Evolutionary conservation across 2,113 vertebrate species (phyloP).

Genomic region (Xenus cinereus): DNA sequence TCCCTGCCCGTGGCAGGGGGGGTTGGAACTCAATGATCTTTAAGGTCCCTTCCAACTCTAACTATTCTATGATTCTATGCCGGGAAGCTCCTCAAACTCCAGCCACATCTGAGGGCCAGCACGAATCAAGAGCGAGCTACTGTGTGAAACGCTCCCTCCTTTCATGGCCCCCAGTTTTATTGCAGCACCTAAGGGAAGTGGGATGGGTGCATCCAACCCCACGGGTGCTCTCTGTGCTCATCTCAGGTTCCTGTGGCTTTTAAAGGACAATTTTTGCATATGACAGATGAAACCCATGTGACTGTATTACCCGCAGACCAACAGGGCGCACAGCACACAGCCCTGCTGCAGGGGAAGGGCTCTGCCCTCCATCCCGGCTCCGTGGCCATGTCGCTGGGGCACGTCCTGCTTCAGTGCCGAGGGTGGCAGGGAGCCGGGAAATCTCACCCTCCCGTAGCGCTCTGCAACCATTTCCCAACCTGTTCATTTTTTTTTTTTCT

Average conservation of each 20-base stretch:
- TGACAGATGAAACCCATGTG: neutral
- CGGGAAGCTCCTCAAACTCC: neutral
- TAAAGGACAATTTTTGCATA: neutral
- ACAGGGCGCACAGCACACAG: neutral
- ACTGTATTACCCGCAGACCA: neutral
- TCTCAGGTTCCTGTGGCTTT: neutral
- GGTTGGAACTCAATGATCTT: too few species aligned
- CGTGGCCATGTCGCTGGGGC: fast-evolving
- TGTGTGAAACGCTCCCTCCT: neutral
- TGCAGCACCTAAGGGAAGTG: neutral
- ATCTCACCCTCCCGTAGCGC: fast-evolving
- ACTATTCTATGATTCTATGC: too few species aligned
- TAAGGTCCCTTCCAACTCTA: too few species aligned
- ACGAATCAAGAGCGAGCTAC: fast-evolving
- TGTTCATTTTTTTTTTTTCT: neutral
- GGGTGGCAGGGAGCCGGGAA: neutral
- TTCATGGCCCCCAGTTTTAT: neutral
- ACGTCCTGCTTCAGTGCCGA: neutral
- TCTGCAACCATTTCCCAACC: neutral
- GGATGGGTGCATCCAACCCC: neutral
- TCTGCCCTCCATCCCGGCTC: neutral
- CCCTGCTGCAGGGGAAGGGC: neutral
- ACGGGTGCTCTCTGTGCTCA: fast-evolving
- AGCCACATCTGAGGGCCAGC: fast-evolving
- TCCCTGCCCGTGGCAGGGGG: too few species aligned